Evolutionary conservation across 2,113 vertebrate genomes (phyloP).

Genomic region (Pachypanchax playfairii): DNA sequence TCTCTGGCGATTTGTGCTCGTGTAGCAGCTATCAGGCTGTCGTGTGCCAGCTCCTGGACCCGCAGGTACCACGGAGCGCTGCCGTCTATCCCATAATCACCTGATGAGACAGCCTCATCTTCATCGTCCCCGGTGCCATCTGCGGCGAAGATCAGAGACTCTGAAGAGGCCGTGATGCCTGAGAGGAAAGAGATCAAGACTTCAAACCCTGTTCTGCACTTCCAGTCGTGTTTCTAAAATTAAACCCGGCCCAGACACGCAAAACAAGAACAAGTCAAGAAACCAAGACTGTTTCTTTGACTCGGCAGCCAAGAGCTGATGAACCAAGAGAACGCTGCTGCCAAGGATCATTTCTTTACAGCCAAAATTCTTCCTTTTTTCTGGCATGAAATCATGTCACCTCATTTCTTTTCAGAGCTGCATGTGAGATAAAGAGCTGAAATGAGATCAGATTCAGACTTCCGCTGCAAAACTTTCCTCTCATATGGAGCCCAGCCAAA

Average conservation of each 20-base stretch:
- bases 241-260: not conserved
- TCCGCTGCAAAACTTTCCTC: slow-evolving; percentile 5
- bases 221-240: slow-evolving; percentile 15
- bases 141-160: slow-evolving; percentile 90
- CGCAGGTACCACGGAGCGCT: slow-evolving; percentile 95
- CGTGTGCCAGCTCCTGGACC: slow-evolving; percentile 96
- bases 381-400: slow-evolving; percentile 42
- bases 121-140: slow-evolving; percentile 92
- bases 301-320: slow-evolving; percentile 33
- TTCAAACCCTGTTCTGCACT: slow-evolving; percentile 13
- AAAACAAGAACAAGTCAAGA: slow-evolving; percentile 32
- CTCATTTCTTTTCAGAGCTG: slow-evolving; percentile 24
- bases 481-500: not conserved
- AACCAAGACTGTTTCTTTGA: slow-evolving; percentile 36
- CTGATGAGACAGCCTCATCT: slow-evolving; percentile 88
- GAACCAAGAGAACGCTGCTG: slow-evolving; percentile 34
- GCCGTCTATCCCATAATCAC: slow-evolving; percentile 86
- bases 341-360: slow-evolving; percentile 44
- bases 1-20: slow-evolving; percentile 93
- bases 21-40: slow-evolving; percentile 97
- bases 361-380: slow-evolving; percentile 42
- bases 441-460: slow-evolving; percentile 8
- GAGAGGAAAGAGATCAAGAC: slow-evolving; percentile 14
- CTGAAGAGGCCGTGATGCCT: slow-evolving; percentile 90
- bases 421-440: slow-evolving; percentile 15